These are phyloP conservation scores for Caenorhabditis afra DNA, from an alignment of 2,888 invertebrate genomes.

Conservation along the genomic window DNA sequence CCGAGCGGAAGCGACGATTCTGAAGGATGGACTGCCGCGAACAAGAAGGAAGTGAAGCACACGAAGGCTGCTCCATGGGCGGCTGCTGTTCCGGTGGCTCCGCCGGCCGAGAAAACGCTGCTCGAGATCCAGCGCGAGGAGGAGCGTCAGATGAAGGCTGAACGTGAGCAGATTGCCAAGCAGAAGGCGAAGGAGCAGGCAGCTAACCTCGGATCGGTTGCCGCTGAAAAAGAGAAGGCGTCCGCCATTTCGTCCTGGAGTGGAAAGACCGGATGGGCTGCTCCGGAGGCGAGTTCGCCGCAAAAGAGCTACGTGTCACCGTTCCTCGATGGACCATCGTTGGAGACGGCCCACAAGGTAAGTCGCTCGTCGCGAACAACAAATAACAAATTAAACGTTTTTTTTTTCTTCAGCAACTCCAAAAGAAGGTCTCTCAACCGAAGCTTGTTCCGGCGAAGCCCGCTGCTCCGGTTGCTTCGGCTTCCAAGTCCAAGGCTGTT, in stretches of 20 bases:
- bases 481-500: slow-evolving; percentile 24
- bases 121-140: slow-evolving; percentile 64
- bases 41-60: slow-evolving; percentile 40
- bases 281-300: slow-evolving; percentile 22
- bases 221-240: slow-evolving; percentile 17
- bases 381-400: too few relatives aligned
- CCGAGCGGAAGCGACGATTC: slow-evolving; percentile 48
- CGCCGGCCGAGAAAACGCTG: slow-evolving; percentile 52
- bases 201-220: slow-evolving; percentile 4
- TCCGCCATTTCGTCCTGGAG: slow-evolving; percentile 16
- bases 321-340: slow-evolving; percentile 66
- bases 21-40: slow-evolving; percentile 43
- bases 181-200: slow-evolving; percentile 45
- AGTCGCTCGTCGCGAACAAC: too few relatives aligned
- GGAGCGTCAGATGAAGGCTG: slow-evolving; percentile 58
- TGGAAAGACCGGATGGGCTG: slow-evolving; percentile 35
- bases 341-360: slow-evolving; percentile 61
- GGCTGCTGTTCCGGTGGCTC: slow-evolving; percentile 13
- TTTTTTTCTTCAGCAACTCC: not conserved
- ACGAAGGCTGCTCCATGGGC: slow-evolving; percentile 61
- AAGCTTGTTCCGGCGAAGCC: slow-evolving; percentile 48
- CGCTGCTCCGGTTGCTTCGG: slow-evolving; percentile 31
- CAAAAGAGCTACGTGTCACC: slow-evolving; percentile 45
- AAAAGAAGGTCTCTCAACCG: slow-evolving; percentile 39
- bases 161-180: slow-evolving; percentile 40